A percentile compares a stretch with the other conserved stretches of the same genome.
Conservation (phyloP, 23 tunicate genomes). For the Trididemnum clinides region DNA sequence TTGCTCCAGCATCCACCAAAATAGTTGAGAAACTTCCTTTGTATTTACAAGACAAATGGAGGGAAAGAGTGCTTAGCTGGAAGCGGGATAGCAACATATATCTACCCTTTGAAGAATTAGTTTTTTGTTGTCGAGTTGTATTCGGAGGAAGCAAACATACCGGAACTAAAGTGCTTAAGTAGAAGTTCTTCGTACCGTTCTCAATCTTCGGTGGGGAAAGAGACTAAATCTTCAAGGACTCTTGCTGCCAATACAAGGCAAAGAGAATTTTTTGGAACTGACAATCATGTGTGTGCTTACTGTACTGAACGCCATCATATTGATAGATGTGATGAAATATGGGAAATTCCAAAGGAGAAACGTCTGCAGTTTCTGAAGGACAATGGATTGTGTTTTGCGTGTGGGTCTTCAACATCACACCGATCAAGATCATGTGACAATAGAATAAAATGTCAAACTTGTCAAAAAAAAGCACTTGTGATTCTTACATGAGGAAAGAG, state of each 20-base stretch:
- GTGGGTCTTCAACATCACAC: neutral
- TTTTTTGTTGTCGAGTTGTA: neutral
- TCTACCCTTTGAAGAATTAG: slow-evolving; percentile 1
- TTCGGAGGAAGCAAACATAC: neutral
- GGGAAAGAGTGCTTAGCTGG: neutral
- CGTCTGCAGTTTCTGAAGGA: neutral
- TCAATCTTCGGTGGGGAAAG: neutral
- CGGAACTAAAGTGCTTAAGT: neutral
- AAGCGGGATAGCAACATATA: neutral
- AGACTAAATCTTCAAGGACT: neutral
- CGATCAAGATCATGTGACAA: neutral
- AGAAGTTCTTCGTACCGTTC: neutral
- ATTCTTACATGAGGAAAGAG: neutral
- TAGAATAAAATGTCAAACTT: neutral
- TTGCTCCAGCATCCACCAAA: neutral
- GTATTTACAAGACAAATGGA: neutral
- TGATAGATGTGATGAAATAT: neutral
- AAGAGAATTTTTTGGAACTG: neutral
- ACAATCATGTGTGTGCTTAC: neutral
- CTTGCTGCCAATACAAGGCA: neutral
- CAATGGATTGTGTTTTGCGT: neutral
- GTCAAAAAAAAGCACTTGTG: neutral
- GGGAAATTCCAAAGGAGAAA: neutral
- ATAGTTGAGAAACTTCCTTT: neutral
- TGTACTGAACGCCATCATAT: neutral